These are phyloP conservation scores for Dicycla oo DNA, from an alignment of 2,888 invertebrate genomes.

Conservation along the genomic window DNA sequence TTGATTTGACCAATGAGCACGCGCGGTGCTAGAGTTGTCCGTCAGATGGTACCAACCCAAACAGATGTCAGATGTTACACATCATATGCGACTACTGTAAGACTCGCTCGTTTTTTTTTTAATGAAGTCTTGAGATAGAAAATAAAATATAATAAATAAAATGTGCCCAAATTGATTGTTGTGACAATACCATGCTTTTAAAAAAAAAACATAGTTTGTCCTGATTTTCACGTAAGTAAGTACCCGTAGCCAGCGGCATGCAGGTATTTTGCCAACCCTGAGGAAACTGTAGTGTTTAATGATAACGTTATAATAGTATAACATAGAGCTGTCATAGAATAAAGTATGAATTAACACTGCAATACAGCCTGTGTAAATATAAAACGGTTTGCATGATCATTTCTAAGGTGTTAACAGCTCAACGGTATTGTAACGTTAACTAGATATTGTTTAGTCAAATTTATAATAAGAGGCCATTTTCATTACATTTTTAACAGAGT, in stretches of 20 bases:
- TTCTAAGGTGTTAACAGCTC: conserved; percentile 86
- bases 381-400: conserved; percentile 82
- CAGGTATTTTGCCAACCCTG: not conserved
- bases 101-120: too few species aligned
- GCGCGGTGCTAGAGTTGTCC: too few species aligned
- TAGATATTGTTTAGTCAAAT: conserved; percentile 79
- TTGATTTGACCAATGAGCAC: too few species aligned
- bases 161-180: not conserved
- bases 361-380: conserved; percentile 83
- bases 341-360: conserved; percentile 65
- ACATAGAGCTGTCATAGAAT: conserved; percentile 70
- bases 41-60: too few species aligned
- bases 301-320: not conserved
- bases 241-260: not conserved
- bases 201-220: not conserved
- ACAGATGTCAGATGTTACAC: too few species aligned
- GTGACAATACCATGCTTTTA: not conserved
- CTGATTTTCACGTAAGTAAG: not conserved
- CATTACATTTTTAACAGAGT: conserved; percentile 58
- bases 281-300: too few species aligned
- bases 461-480: conserved; percentile 78
- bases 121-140: not conserved
- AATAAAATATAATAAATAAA: not conserved
- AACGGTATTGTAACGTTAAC: conserved; percentile 85
- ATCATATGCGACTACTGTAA: too few species aligned